Evolutionary conservation across 2,797 vertebrate species (phyloP).

Genomic region (Petrocephalus schoutedeni): DNA sequence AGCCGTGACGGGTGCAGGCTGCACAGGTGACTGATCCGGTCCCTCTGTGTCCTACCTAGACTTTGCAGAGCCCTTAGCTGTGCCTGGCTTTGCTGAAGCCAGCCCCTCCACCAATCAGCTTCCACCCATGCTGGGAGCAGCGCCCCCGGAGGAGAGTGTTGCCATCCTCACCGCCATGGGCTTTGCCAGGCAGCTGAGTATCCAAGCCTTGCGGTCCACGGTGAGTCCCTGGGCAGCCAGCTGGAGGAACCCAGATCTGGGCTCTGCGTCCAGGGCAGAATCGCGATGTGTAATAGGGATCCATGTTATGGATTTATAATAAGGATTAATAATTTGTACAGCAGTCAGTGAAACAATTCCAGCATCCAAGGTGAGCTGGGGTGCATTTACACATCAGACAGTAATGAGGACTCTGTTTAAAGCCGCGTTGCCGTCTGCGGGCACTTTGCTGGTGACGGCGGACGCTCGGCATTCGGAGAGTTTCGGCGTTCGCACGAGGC

Average conservation of each 20-base stretch:
- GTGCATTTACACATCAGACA: neutral
- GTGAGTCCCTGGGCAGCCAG: slow-evolving; percentile 59
- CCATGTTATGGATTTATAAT: neutral
- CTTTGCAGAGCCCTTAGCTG: slow-evolving; percentile 84
- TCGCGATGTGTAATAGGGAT: neutral
- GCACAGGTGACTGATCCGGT: neutral
- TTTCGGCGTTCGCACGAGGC: neutral
- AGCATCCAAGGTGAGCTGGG: neutral
- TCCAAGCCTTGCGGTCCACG: slow-evolving; percentile 79
- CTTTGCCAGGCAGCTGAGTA: slow-evolving; percentile 80
- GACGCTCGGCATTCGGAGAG: neutral
- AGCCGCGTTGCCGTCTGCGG: neutral
- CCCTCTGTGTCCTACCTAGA: slow-evolving; percentile 56
- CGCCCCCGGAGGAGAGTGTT: slow-evolving; percentile 88
- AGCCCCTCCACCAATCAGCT: slow-evolving; percentile 55
- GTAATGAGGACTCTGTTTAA: neutral
- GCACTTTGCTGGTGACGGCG: neutral
- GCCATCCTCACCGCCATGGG: slow-evolving; percentile 97
- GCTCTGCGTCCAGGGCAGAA: neutral
- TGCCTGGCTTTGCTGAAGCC: slow-evolving; percentile 70
- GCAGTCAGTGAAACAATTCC: too few species aligned
- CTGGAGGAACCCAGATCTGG: neutral
- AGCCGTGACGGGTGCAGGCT: too few species aligned
- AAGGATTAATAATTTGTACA: neutral
- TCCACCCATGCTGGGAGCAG: slow-evolving; percentile 66